Base-by-base conservation (phyloP, 2,888 invertebrate genomes). In the Cryptocheilus praepositus region DNA sequence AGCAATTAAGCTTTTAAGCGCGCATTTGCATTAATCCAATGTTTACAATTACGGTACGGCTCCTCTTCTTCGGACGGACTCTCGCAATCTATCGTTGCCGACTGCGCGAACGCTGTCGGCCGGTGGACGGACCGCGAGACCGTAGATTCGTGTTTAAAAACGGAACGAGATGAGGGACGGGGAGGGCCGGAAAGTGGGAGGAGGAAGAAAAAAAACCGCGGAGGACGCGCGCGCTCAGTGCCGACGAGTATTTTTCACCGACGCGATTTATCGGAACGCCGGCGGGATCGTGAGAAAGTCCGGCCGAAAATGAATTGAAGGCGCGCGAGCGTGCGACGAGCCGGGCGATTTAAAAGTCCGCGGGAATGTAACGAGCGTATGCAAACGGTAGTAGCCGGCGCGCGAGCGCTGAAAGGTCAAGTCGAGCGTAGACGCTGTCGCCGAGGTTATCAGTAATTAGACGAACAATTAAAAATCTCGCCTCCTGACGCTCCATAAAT, bases 21-120 rank as follows among this genome's bases (percentile, higher is more conserved):
- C 81, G 85, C 86, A 89, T 89, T 89, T 89, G 88, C 89, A 89
- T 89, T 89, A 88, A 89, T 89, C 88, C 88, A 88, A 88, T 88
- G 89, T 88, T 89, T 89, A 88, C 88, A 89, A 89, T 89, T 89
- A 88, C 87, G 73, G 82, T 73, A 69, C 73, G 79, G 68, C 68
- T 76, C 66, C 66, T 43, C 61, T 60, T 59, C 61, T 66, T 54
- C 64, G 45, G 54, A 43, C 22, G 46, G 57, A 16, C 22, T 45
- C 21, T 28, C 18, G 7, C 19, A 36, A 46, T 51, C 65, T 49
- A 36, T 36, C 36, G 36, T 11, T 11, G 36, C 11, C 36, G 36
- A 36, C 11, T 36, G 7, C 36, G 36, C 36, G 8, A 36, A 11
- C 36, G 36, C 36, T 1, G 36, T 36, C 7, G 36, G 11, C 11